These are phyloP conservation scores for Andricus curvator DNA, from an alignment of 2,888 invertebrate species.

Conservation along the genomic window DNA sequence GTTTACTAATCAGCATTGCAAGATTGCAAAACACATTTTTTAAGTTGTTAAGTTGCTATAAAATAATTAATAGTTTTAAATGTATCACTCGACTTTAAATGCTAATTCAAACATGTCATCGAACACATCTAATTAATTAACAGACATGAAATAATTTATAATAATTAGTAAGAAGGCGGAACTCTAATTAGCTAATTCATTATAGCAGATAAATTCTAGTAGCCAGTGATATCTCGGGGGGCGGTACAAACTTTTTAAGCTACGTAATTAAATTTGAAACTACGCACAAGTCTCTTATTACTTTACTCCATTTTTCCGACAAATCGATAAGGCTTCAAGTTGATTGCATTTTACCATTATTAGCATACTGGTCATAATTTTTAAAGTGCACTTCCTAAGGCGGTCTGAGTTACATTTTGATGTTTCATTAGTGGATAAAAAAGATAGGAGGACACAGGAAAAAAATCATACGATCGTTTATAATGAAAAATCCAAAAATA, in stretches of 20 bases:
- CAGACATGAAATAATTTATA: slow-evolving; percentile 8
- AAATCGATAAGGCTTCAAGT: neutral
- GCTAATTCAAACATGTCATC: slow-evolving; percentile 13
- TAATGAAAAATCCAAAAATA: too few relatives aligned
- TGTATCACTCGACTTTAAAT: neutral
- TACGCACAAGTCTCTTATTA: neutral
- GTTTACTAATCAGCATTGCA: too few relatives aligned
- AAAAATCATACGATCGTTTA: too few relatives aligned
- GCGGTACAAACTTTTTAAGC: slow-evolving; percentile 2
- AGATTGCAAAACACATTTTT: too few relatives aligned
- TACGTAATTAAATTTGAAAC: slow-evolving; percentile 1
- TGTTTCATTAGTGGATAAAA: neutral
- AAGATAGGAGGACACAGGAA: too few relatives aligned
- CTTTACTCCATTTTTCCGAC: neutral
- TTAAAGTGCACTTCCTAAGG: slow-evolving; percentile 11
- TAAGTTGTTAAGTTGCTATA: too few relatives aligned
- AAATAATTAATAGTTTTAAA: too few relatives aligned
- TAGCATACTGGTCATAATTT: neutral
- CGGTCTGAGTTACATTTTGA: slow-evolving; percentile 1
- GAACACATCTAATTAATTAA: slow-evolving; percentile 2
- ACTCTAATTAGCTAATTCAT: slow-evolving; percentile 26
- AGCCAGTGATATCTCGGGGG: neutral
- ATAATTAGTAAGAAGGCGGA: neutral
- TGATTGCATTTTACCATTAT: slow-evolving; percentile 11
- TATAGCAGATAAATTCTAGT: slow-evolving; percentile 15